phyloP scores from a whole-genome alignment of 2,113 vertebrate genomes.

The Diadophis punctatus region DNA sequence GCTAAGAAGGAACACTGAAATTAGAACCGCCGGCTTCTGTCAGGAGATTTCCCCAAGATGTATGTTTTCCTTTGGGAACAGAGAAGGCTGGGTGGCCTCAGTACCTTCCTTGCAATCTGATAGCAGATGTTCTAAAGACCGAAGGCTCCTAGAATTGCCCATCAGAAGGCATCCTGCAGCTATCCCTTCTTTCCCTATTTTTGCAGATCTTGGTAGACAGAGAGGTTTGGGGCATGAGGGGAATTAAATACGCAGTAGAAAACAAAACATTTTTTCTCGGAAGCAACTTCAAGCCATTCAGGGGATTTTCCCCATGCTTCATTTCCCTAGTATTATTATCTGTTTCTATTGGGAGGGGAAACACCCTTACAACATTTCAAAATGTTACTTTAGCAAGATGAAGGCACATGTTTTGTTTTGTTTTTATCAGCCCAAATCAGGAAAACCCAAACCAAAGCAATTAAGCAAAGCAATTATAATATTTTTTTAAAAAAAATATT shows the following conservation, averaged over 20 bases:
- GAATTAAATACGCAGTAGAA: background rate
- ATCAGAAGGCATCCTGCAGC: background rate
- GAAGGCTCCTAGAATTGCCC: too few relatives aligned
- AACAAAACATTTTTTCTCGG: too few relatives aligned
- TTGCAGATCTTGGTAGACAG: background rate
- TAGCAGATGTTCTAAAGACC: background rate
- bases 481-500: background rate
- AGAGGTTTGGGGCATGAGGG: background rate
- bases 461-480: background rate
- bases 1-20: constrained; percentile 1
- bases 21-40: constrained; percentile 2
- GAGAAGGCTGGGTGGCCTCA: background rate
- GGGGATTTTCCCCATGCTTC: background rate
- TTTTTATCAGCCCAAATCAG: background rate
- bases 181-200: background rate
- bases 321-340: background rate
- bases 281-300: background rate
- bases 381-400: background rate
- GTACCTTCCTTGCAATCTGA: background rate
- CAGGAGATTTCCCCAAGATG: background rate
- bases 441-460: background rate
- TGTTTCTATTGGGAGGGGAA: too few relatives aligned
- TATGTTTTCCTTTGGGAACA: background rate
- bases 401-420: background rate
- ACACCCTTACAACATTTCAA: background rate